Percentiles rank a stretch among this genome's conserved stretches.
Evolutionary conservation across 2,888 invertebrate species (phyloP).

Genomic region (Chirona hameri): DNA sequence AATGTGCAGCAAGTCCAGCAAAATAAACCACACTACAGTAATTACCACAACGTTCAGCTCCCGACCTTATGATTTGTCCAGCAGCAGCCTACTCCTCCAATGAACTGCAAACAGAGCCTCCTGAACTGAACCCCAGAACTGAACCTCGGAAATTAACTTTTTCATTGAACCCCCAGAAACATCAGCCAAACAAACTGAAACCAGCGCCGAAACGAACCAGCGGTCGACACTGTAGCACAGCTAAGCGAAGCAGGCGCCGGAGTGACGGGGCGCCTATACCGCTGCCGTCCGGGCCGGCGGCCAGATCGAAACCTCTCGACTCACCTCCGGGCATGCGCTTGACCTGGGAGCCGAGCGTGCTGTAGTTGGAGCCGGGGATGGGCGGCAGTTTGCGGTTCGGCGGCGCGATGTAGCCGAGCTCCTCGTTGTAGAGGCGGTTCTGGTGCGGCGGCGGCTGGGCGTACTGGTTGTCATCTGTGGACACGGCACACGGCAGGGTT

Average conservation of each 20-base stretch:
- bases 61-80: too few species aligned
- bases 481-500: too few species aligned
- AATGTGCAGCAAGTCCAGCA: too few species aligned
- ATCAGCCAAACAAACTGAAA: too few species aligned
- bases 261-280: neutral
- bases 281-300: neutral
- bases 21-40: too few species aligned
- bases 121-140: too few species aligned
- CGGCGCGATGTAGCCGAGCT: constrained; percentile 87
- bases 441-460: constrained; percentile 33
- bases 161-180: too few species aligned
- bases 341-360: constrained; percentile 74
- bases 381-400: constrained; percentile 88
- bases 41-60: too few species aligned
- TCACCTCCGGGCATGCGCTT: constrained; percentile 58
- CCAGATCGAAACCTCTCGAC: neutral
- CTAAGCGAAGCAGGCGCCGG: neutral
- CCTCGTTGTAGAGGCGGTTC: constrained; percentile 54
- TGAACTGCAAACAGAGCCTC: too few species aligned
- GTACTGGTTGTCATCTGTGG: constrained; percentile 2
- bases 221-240: neutral
- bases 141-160: too few species aligned
- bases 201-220: too few species aligned
- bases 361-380: constrained; percentile 88
- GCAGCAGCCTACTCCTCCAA: too few species aligned